phyloP scores from a whole-genome alignment of 1,140 invertebrate genomes.

The Solenopsis invicta region DNA sequence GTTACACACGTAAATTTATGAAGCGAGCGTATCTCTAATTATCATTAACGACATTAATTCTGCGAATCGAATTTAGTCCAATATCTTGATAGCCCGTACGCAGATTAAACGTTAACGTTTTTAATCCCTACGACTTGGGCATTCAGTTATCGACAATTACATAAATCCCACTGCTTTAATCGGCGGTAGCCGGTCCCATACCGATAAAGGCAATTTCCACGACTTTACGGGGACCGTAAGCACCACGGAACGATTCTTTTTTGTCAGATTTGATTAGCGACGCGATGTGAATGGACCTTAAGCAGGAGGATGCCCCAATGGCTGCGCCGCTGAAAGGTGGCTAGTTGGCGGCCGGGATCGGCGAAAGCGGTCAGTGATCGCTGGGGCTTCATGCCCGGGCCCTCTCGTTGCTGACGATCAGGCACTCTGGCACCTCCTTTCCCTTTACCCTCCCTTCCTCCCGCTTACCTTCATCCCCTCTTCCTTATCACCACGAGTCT shows the following conservation, averaged over 20 bases:
- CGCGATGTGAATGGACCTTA: slow-evolving; percentile 77
- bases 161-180: slow-evolving; percentile 58
- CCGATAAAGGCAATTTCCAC: slow-evolving; percentile 67
- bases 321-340: slow-evolving; percentile 78
- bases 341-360: slow-evolving; percentile 77
- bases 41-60: slow-evolving; percentile 27
- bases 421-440: slow-evolving; percentile 53
- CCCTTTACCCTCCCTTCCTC: background rate
- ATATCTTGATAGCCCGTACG: slow-evolving; percentile 15
- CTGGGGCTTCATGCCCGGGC: slow-evolving; percentile 72
- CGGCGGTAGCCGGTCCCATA: slow-evolving; percentile 30
- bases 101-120: slow-evolving; percentile 42
- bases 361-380: slow-evolving; percentile 79
- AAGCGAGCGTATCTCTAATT: slow-evolving; percentile 30
- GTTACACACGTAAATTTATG: slow-evolving; percentile 1
- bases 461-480: background rate
- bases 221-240: slow-evolving; percentile 60
- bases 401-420: slow-evolving; percentile 75
- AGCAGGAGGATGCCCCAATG: slow-evolving; percentile 76
- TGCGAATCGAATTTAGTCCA: slow-evolving; percentile 9
- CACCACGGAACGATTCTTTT: slow-evolving; percentile 32
- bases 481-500: background rate
- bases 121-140: slow-evolving; percentile 43
- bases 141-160: slow-evolving; percentile 61
- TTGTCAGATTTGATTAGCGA: slow-evolving; percentile 77